Base-by-base conservation (phyloP, 2,888 invertebrate species). In the Petrolisthes manimaculis region DNA sequence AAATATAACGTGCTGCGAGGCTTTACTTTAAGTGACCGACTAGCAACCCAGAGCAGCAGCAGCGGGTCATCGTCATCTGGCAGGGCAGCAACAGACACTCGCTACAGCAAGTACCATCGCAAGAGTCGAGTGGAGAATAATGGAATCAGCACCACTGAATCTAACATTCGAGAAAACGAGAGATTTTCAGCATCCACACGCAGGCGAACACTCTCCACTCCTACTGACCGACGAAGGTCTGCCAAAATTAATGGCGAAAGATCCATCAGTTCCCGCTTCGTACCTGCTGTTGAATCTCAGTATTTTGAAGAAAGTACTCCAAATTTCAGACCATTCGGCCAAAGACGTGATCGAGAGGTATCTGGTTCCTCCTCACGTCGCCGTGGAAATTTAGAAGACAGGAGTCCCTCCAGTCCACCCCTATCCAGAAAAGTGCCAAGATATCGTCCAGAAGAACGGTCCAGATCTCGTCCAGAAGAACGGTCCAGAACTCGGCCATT, bases 101-200 rank as follows among this genome's bases (percentile, higher is more conserved):
- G 90, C n/a, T 90, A 90, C 83, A 90, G 90, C 86, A 90, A 90
- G 54, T 90, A 84, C 75, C 87, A 89, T 18, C 80, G 89, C 21
- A 90, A 90, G 24, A 85, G 83, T 24, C 78, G 78, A 53, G 87
- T 87, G 4, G 88, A 89, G n/a, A 90, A 89, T 67, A 90, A 90
- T 61, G 89, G 90, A 56, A 86, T 90, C 18, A 81, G 83, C 5
- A 86, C 85, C 24, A 83, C 85, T 51, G 86, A 86, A 61, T 12
- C 89, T 12, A 83, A 56, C 24, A 56, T 78, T 12, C 18, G 85
- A 9, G 90, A 90, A 37, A 71, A 84, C 12, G 90, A 90, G 56
- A 77, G 87, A 9, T 90, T 88, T 74, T 89, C 89, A 18, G 90
- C 90, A 12, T 89, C 90, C n/a, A 89, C 84, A 6, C 82, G 88